Evolutionary conservation across 1,140 invertebrate species (phyloP), one percentile per base, ranked within the genome.

Genomic region (Euglossa dilemma): DNA sequence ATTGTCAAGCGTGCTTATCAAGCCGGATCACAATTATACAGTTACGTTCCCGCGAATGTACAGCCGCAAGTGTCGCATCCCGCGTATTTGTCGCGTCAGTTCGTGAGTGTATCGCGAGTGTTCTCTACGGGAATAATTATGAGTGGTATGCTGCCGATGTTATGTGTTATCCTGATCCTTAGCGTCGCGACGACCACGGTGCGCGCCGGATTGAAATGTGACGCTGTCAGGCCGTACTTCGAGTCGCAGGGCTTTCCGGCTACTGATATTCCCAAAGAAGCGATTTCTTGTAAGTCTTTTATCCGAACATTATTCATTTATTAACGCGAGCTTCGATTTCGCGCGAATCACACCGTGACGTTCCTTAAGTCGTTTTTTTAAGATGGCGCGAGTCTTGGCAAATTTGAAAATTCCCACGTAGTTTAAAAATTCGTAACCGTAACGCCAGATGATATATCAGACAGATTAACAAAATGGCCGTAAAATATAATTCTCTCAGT

Each of bases 231-330:
- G 69, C 86, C 93, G 71, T 91, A 94, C 80, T 93, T 94, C 75
- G 92, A 93, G 87, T 78, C 91, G 8, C 89, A 94, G 69, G 93
- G 93, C 20, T 94, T 94, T 89, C 93, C 93, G 57, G 83, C 90
- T 64, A 92, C 88, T 71, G 93, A 94, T 28, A 94, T 94, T 87
- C 94, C 94, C 11, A 93, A 92, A 83, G 93, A 93, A 54, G 91
- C 93, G 11, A 90, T 94, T 47, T 92, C 93, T 91, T 94, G 94
- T 94, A 82, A 94, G 93, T 90, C 0, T 47, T n/a, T 28, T 23
- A n/a, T 45, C 45, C 7, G 12, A 43, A 36, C 71, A 56, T 54
- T 80, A 20, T 69, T 20, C 64, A 8, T 23, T 16, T 72, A 28
- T 71, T 56, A 43, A 6, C 20, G 28, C 7, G 1, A 70, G 45